phyloP scores from a whole-genome alignment of 2,113 vertebrate genomes.

The Macrotis lagotis region DNA sequence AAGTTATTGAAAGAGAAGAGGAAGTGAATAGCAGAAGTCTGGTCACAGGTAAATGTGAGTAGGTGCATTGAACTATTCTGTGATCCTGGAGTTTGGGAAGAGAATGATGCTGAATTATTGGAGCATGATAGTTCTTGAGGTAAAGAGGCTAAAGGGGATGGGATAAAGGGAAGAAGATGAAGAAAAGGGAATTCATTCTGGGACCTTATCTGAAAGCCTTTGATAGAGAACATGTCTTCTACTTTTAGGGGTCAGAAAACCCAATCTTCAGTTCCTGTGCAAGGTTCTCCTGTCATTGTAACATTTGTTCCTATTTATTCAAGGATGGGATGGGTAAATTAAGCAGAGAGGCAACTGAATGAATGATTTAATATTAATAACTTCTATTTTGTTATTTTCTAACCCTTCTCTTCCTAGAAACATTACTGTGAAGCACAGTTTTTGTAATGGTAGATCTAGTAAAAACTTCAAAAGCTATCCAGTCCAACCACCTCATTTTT shows the following conservation, averaged over 20 bases:
- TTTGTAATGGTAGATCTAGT: background rate
- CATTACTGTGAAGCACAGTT: background rate
- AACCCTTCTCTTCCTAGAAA: background rate
- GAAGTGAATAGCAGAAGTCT: background rate
- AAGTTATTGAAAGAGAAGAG: background rate
- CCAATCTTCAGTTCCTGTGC: background rate
- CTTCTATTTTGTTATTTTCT: background rate
- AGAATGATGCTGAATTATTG: background rate
- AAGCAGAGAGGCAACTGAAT: constrained; percentile 49
- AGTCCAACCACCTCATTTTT: background rate
- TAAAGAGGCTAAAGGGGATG: background rate
- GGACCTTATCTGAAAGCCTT: background rate
- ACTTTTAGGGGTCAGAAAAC: background rate
- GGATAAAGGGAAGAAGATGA: background rate
- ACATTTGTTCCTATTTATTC: constrained; percentile 67
- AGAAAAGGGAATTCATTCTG: background rate
- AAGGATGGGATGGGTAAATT: constrained; percentile 69
- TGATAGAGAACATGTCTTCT: background rate
- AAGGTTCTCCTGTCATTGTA: constrained; percentile 43
- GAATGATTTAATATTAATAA: background rate
- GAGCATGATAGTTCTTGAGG: background rate
- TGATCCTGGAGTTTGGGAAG: background rate
- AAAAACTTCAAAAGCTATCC: background rate
- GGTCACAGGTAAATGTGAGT: too few species aligned
- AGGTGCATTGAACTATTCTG: background rate